phyloP scores from a whole-genome alignment of 2,113 vertebrate genomes.

The Tragulus kanchil region DNA sequence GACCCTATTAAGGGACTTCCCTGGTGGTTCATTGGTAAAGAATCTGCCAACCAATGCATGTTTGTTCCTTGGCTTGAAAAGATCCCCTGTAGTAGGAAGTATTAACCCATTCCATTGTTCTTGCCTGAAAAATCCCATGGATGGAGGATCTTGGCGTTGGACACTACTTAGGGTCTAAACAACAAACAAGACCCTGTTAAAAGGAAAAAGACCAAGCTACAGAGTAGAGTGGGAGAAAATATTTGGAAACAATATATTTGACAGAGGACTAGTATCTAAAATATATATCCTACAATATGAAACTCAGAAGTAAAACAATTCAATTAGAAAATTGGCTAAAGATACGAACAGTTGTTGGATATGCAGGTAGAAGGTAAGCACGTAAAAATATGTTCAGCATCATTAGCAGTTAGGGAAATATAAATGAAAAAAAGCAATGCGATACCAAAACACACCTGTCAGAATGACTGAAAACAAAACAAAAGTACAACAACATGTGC shows the following conservation, averaged over 20 bases:
- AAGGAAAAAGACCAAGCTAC: neutral
- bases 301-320: neutral
- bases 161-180: neutral
- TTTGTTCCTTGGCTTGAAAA: neutral
- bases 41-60: neutral
- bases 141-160: neutral
- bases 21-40: neutral
- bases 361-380: neutral
- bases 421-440: neutral
- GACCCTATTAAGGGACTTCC: neutral
- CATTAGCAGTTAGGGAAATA: neutral
- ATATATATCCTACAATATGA: neutral
- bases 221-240: neutral
- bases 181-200: neutral
- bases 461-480: neutral
- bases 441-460: neutral
- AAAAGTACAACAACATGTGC: neutral
- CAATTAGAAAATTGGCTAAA: neutral
- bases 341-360: neutral
- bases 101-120: neutral
- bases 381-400: neutral
- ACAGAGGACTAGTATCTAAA: neutral
- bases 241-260: neutral
- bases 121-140: neutral
- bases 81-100: neutral